Evolutionary conservation across 2,113 vertebrate genomes (phyloP).

Genomic region (Labeo rohita): DNA sequence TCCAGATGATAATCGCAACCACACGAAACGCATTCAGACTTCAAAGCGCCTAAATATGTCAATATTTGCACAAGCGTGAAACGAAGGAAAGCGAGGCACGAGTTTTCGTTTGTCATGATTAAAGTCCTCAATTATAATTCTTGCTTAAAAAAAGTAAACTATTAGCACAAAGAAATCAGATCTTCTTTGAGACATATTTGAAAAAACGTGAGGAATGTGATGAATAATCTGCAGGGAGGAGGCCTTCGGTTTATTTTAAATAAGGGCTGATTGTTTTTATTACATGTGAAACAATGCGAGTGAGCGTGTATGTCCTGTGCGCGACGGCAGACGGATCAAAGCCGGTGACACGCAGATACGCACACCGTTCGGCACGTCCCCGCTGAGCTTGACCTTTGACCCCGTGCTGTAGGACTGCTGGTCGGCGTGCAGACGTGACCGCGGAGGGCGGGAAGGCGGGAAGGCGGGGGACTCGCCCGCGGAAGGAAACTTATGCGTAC

Average conservation of each 20-base stretch:
- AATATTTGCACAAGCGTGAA: conserved; percentile 55
- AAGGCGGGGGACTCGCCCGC: background rate
- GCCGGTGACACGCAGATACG: conserved; percentile 61
- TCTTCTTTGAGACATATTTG: background rate
- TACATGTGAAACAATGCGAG: conserved; percentile 13
- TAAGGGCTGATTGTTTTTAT: conserved; percentile 1
- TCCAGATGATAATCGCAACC: conserved; percentile 71
- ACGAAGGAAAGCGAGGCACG: background rate
- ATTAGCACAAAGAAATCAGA: background rate
- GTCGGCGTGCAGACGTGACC: conserved; percentile 50
- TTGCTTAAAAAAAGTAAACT: background rate
- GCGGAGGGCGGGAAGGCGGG: background rate
- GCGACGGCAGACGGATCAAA: conserved; percentile 53
- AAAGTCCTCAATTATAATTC: conserved; percentile 14
- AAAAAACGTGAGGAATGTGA: background rate
- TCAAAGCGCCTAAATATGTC: conserved; percentile 58
- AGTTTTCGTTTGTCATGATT: conserved; percentile 15
- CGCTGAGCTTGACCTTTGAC: conserved; percentile 69
- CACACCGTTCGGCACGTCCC: conserved; percentile 59
- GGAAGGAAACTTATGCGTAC: conserved; percentile 53
- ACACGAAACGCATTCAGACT: conserved; percentile 39
- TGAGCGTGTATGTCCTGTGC: background rate
- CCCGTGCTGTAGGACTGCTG: conserved; percentile 49
- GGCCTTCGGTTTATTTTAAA: conserved; percentile 20
- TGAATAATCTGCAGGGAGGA: background rate